phyloP scores from a whole-genome alignment of 37 sponge, comb jelly and placozoan genomes.

The Theonella swinhoei region DNA sequence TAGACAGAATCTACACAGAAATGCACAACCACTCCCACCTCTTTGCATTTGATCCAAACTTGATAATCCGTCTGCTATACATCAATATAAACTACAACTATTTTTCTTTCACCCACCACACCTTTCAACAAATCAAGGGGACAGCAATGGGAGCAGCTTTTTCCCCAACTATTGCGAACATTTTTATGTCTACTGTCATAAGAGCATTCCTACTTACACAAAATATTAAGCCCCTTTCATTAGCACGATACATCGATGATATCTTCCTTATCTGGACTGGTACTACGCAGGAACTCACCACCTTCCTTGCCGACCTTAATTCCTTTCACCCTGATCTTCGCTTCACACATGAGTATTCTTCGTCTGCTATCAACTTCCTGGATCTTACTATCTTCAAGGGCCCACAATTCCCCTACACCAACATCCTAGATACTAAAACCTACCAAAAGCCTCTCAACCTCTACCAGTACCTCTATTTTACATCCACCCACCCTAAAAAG shows the following conservation, averaged over 20 bases:
- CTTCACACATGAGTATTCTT: slow-evolving; percentile 4
- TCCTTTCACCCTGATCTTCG: slow-evolving; percentile 2
- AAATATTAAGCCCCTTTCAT: neutral
- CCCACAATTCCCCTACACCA: neutral
- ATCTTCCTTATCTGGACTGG: slow-evolving; percentile 42
- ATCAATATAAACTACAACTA: slow-evolving; percentile 24
- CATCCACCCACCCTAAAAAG: slow-evolving; percentile 15
- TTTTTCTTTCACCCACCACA: slow-evolving; percentile 9
- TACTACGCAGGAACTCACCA: neutral
- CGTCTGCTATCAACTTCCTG: neutral
- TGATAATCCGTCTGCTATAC: slow-evolving; percentile 26
- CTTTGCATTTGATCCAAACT: slow-evolving; percentile 20
- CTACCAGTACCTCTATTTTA: slow-evolving; percentile 37
- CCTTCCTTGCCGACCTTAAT: slow-evolving; percentile 15
- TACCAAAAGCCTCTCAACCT: slow-evolving; percentile 38
- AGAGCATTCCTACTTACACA: neutral
- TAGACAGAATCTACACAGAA: slow-evolving; percentile 8
- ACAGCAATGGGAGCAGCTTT: slow-evolving; percentile 59
- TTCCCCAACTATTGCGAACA: slow-evolving; percentile 40
- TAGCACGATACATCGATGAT: slow-evolving; percentile 51
- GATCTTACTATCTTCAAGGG: slow-evolving; percentile 26
- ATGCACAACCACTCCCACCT: slow-evolving; percentile 20
- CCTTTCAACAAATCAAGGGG: slow-evolving; percentile 27
- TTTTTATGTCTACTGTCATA: slow-evolving; percentile 23
- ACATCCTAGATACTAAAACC: slow-evolving; percentile 7